Evolutionary conservation across 2,797 vertebrate genomes (phyloP), one percentile per base, ranked within the genome.

Genomic region (Thaleichthys pacificus): DNA sequence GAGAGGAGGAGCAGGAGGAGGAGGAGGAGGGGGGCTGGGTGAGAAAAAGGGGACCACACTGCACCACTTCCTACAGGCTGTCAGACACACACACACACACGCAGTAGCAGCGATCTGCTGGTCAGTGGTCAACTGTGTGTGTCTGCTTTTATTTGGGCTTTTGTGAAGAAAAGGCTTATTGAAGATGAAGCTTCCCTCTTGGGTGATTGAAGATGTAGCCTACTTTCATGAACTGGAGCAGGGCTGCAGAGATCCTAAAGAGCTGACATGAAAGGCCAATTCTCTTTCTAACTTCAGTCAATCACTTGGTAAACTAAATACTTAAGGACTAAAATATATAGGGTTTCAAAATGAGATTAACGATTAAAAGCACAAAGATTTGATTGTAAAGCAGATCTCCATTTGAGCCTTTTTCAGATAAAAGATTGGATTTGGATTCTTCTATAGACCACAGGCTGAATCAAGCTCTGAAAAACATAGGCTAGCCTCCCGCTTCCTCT

Each of bases 21-120:
- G 61, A 63, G 68, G 5, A 69, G 22, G 73, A 58, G 68, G 63
- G 60, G 70, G 70, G 66, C 68, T 78, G 70, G 6, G 38, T 65
- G 65, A 72, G 64, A 75, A 66, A 73, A 79, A 69, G 28, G 42
- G 61, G 76, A 72, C 66, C 38, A 42, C 75, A 22, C 66, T n/a
- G 61, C 66, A 78, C 3, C 71, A 80, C 73, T 80, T 82, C 79
- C 65, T 72, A 74, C 80, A 81, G 65, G 70, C 67, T 56, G 73
- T 69, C 74, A 71, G 47, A 68, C 28, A 24, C 60, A 61, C 60
- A 61, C 12, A 61, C 17, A 38, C 61, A 35, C 66, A 62, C 47
- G 19, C 61, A 8, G 57, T 58, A 38, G 21, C 49, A 56, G 49
- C 28, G 4, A 7, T 57, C 21, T 19, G 4, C 17, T 57, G 56